These are phyloP conservation scores for Anhinga anhinga DNA, from an alignment of 2,113 vertebrate genomes.

Conservation along the genomic window DNA sequence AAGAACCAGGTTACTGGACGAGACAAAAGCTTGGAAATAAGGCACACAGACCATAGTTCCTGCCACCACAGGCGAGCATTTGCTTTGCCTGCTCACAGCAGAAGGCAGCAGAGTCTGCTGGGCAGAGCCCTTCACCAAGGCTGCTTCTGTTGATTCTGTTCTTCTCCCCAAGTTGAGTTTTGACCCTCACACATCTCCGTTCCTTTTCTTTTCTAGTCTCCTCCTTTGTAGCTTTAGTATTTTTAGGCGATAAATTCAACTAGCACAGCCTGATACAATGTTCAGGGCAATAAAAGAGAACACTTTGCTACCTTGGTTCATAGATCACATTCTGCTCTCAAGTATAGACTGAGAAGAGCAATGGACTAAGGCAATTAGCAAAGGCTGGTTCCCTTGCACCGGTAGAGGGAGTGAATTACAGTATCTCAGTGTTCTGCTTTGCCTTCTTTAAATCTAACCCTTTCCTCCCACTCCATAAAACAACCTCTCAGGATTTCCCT, in stretches of 20 bases:
- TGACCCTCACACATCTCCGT: background rate
- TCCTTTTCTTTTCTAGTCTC: background rate
- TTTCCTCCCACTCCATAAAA: background rate
- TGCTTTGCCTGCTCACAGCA: background rate
- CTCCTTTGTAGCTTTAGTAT: background rate
- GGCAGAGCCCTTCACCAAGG: background rate
- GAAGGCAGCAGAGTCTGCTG: background rate
- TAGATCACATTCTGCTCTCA: background rate
- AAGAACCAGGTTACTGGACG: background rate
- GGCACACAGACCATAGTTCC: accelerated
- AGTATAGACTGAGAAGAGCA: background rate
- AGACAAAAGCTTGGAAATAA: background rate
- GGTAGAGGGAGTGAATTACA: background rate
- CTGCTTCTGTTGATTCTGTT: background rate
- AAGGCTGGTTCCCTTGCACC: background rate
- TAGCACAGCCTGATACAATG: background rate
- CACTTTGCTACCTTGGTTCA: background rate
- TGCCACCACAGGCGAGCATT: background rate
- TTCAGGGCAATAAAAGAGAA: background rate
- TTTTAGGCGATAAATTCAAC: background rate
- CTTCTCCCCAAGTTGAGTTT: background rate
- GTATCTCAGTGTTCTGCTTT: background rate
- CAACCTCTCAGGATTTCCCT: too few relatives aligned
- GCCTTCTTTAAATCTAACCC: background rate
- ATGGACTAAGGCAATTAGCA: background rate